Base-by-base conservation (phyloP, 2,113 vertebrate genomes). In the Sinocyclocheilus anophthalmus region DNA sequence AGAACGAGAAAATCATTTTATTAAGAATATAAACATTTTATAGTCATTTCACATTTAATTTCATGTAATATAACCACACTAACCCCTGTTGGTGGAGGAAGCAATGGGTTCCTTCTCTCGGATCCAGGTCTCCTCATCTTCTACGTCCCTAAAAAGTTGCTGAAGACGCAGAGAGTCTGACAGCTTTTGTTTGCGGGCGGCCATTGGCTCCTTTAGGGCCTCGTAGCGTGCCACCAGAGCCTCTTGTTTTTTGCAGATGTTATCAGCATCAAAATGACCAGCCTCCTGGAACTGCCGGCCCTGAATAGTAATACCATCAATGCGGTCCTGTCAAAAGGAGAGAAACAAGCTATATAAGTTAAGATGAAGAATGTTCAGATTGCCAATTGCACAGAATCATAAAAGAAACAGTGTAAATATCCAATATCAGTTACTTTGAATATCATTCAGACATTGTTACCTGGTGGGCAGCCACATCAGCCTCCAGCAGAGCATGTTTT, bases 51-150 rank as follows among this genome's bases (percentile, higher is more conserved):
- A 45, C 9, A 45, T 45, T 45, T 45, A 10, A n/a, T 12, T 42
- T 83, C 3, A 9, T 24, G 87, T 3, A 14, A 26, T 50, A 33
- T 16, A 83, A 13, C 5, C 48, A 72, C 1, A 76, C 92, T 85
- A 20, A 99, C 98, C 98, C 95, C 98, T 90, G 93, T 99, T 99
- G 48, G 98, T 99, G 13, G 98, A 99, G 0, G 98, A 96, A 4
- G 98, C 98, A 5, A 99, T 98, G 4, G 98, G 98, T 84, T 99
- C 98, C 75, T 99, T 99, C 87, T 99, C 98, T 3, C 98, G 93
- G 88, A 99, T 99, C 98, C 98, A 99, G 0, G 98, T 99, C 90
- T 99, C 98, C 85, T 99, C 98, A 24, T 99, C 98, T 89, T 99
- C 98, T 1, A 99, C 94, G 2, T 99, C 98, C 20, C 98, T 96